phyloP scores from a whole-genome alignment of 64 coral and sea anemone genomes.

The Pocillopora damicornis region DNA sequence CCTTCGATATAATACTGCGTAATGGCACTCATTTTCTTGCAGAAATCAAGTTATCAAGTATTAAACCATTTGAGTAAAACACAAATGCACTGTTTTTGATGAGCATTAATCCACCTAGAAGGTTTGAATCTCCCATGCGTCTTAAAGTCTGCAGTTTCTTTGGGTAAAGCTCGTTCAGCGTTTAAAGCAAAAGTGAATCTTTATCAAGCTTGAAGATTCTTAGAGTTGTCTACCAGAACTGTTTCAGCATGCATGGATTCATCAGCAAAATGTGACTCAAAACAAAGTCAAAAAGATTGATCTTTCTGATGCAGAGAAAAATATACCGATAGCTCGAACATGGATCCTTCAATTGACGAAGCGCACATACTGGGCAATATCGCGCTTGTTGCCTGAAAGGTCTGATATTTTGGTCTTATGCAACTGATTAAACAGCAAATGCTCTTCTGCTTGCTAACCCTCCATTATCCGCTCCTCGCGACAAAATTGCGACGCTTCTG shows the following conservation, averaged over 20 bases:
- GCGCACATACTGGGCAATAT: neutral
- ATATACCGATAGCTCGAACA: neutral
- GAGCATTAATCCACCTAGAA: too few relatives aligned
- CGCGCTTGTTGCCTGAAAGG: too few relatives aligned
- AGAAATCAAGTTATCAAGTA: neutral
- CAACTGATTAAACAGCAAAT: neutral
- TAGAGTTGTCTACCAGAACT: neutral
- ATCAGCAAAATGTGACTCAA: neutral
- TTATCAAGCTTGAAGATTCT: neutral
- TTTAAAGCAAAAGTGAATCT: neutral
- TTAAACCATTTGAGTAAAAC: too few relatives aligned
- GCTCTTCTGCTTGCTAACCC: neutral
- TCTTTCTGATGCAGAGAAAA: slow-evolving; percentile 15
- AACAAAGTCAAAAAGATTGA: neutral
- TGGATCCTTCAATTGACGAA: neutral
- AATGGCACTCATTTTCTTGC: too few relatives aligned
- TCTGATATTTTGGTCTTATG: too few relatives aligned
- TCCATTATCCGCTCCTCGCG: neutral
- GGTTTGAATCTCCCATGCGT: too few relatives aligned
- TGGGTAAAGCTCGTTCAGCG: too few relatives aligned
- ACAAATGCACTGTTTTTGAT: too few relatives aligned
- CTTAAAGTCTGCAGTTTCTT: too few relatives aligned
- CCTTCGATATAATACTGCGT: too few relatives aligned
- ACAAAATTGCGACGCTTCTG: neutral
- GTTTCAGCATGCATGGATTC: neutral